phyloP scores from a whole-genome alignment of 2,113 vertebrate species.

The Cyprinus carpio region DNA sequence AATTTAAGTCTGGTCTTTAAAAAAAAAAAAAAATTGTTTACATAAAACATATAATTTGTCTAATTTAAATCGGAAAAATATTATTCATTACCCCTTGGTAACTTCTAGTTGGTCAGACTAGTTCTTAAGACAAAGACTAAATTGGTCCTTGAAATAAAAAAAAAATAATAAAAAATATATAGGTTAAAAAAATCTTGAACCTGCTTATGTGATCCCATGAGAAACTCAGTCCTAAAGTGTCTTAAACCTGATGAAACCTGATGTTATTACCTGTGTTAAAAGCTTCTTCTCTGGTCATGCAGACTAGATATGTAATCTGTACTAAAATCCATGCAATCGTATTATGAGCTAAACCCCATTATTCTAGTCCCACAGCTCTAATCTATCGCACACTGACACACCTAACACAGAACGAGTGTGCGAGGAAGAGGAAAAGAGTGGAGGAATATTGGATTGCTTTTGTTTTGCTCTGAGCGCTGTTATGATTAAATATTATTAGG shows the following conservation, averaged over 20 bases:
- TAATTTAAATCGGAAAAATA: too few relatives aligned
- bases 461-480: conserved; percentile 2
- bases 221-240: background rate
- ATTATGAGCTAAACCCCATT: conserved; percentile 45
- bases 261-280: conserved; percentile 30
- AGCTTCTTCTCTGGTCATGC: conserved; percentile 25
- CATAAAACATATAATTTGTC: too few relatives aligned
- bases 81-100: too few relatives aligned
- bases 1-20: too few relatives aligned
- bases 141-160: too few relatives aligned
- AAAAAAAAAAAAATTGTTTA: too few relatives aligned
- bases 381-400: conserved; percentile 39
- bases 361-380: conserved; percentile 30
- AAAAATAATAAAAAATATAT: too few relatives aligned
- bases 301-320: conserved; percentile 42
- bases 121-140: too few relatives aligned
- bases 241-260: conserved; percentile 1
- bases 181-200: background rate
- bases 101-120: too few relatives aligned
- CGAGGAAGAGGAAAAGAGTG: background rate
- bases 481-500: conserved; percentile 37
- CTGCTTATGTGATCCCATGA: background rate
- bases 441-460: conserved; percentile 19
- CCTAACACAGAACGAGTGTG: conserved; percentile 21
- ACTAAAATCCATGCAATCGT: conserved; percentile 42